A percentile compares a stretch with the other conserved stretches of the same genome.
Conservation (phyloP, 2,888 invertebrate species). For the Epinotia demarniana region DNA sequence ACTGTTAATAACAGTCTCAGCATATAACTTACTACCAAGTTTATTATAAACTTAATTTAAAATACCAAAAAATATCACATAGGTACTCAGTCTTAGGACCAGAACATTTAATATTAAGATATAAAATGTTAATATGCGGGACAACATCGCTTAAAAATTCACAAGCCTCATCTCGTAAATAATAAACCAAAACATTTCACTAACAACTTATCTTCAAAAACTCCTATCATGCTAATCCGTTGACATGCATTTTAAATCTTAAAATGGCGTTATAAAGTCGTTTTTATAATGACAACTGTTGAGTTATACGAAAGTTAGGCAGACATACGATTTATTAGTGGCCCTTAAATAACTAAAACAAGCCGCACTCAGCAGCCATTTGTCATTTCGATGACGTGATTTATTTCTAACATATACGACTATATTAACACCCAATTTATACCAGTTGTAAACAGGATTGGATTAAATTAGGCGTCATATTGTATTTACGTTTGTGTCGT, state of each 20-base stretch:
- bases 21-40: too few relatives aligned
- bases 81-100: background rate
- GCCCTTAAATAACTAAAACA: constrained; percentile 38
- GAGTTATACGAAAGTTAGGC: background rate
- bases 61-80: background rate
- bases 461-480: constrained; percentile 11
- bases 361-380: constrained; percentile 29
- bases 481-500: background rate
- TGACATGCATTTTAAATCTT: background rate
- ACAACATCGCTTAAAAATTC: constrained; percentile 12
- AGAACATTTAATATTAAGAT: background rate
- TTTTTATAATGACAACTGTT: background rate
- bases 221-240: background rate
- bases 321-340: constrained; percentile 22
- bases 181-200: constrained; percentile 17
- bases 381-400: constrained; percentile 39
- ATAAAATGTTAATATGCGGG: background rate
- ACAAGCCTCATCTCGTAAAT: constrained; percentile 2
- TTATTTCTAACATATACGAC: constrained; percentile 29
- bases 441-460: constrained; percentile 17
- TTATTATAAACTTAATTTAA: too few relatives aligned
- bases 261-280: background rate
- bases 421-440: constrained; percentile 29
- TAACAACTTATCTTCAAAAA: background rate
- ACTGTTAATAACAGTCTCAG: too few relatives aligned